These are phyloP conservation scores for Potamilus streckersoni DNA, from an alignment of 1,140 invertebrate genomes.

Conservation along the genomic window DNA sequence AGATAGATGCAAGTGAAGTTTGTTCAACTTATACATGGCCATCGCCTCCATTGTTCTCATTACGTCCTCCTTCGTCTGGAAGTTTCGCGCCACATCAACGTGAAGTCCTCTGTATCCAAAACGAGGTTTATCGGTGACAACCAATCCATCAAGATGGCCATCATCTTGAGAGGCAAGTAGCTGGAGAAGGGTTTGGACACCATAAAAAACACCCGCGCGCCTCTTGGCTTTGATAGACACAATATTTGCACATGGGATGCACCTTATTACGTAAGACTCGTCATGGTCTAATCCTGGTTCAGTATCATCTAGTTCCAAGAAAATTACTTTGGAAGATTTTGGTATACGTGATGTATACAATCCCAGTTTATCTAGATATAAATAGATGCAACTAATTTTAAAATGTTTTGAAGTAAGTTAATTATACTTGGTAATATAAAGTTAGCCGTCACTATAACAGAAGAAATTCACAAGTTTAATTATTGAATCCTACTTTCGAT, in stretches of 20 bases:
- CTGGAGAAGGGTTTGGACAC: conserved; percentile 42
- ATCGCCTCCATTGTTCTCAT: conserved; percentile 55
- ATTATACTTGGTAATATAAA: no score
- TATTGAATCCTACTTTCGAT: no score
- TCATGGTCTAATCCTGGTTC: neutral
- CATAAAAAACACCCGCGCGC: conserved; percentile 41
- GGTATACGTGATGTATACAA: conserved; percentile 9
- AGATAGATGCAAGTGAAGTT: conserved; percentile 60
- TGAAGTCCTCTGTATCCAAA: conserved; percentile 59
- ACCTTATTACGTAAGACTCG: conserved; percentile 42
- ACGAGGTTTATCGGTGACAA: conserved; percentile 43
- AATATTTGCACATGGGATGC: conserved; percentile 12
- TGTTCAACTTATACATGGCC: conserved; percentile 62
- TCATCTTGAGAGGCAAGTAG: conserved; percentile 12
- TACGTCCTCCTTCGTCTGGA: conserved; percentile 53
- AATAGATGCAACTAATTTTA: neutral
- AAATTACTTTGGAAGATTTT: conserved; percentile 10
- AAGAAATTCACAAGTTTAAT: no score
- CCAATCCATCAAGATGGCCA: conserved; percentile 29
- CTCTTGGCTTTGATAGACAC: conserved; percentile 34
- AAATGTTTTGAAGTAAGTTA: conserved; percentile 1
- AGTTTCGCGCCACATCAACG: conserved; percentile 63
- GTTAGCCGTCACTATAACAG: no score
- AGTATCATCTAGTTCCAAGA: conserved; percentile 7
- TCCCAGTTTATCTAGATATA: conserved; percentile 9